Base-by-base conservation (phyloP, 2,797 vertebrate species). In the Dendrocincla fuliginosa region DNA sequence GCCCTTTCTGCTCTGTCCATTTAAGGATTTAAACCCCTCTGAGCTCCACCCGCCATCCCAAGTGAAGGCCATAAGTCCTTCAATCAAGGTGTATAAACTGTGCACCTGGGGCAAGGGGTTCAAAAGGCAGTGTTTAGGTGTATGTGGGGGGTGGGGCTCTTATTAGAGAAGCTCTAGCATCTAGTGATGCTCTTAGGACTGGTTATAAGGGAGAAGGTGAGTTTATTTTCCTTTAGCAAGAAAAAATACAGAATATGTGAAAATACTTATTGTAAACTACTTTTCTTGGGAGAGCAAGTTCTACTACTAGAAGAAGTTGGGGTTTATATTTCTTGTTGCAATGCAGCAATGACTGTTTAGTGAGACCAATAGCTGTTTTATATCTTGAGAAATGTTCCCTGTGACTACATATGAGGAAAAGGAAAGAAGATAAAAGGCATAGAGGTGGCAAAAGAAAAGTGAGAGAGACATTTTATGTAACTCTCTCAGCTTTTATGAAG, bases 81-180 rank as follows among this genome's bases (percentile, higher is more conserved):
- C 19, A 78, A 32, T 33, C 24, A 47, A 4, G 11, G 6, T 27
- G 8, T 17, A 52, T 55, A 73, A 76, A 39, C 23, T n/a, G 44
- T 10, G 19, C 10, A 61, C 10, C 9, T 65, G 11, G 9, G 15
- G 4, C 0, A 47, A 22, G 3, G 2, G 17, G 20, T 41, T 27
- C 2, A 32, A 49, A 15, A 5, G 1, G 1, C 4, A 32, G 1
- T 0, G 1, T 2, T 69, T 13, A 0, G 25, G 6, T 11, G 3
- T 75, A 14, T 2, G 6, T 9, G 1, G 52, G 33, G 33, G 44
- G 37, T 35, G 35, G 33, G 33, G 44, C 6, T 87, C 8, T 9
- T 27, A 16, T 9, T 0, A 55, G 30, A 35, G 35, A n/a, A 24
- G 10, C 2, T 19, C 5, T 20, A 14, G 6, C 24, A 3, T 9